Percentiles rank a stretch among this genome's conserved stretches.
Conservation (phyloP, 92 coral and sea anemone genomes). For the Epizoanthus ramosus region DNA sequence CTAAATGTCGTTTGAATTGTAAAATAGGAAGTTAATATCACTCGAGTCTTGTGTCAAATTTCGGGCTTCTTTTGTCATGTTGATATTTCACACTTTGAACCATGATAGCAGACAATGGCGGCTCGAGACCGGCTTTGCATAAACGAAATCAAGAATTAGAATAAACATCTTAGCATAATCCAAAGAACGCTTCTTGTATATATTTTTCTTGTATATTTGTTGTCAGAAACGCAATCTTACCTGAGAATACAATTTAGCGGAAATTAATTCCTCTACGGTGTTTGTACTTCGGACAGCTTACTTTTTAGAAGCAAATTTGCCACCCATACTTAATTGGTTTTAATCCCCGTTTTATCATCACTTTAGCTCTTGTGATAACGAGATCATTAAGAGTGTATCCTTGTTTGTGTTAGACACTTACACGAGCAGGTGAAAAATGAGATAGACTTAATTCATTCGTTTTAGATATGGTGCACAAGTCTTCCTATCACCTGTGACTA, state of each 20-base stretch:
- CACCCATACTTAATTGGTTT: neutral
- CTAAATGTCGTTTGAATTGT: conserved; percentile 11
- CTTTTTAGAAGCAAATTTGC: neutral
- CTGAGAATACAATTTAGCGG: neutral
- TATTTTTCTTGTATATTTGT: neutral
- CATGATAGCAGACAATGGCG: neutral
- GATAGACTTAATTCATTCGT: neutral
- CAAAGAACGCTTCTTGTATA: neutral
- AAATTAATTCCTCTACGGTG: neutral
- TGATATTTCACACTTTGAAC: conserved; percentile 15
- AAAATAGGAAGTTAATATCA: neutral
- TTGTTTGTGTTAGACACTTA: neutral
- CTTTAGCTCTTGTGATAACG: conserved; percentile 15
- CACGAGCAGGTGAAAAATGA: no score
- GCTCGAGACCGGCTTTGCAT: conserved; percentile 1
- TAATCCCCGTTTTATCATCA: neutral
- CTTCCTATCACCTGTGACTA: neutral
- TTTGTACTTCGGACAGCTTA: neutral
- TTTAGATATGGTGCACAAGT: neutral
- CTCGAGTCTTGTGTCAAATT: neutral
- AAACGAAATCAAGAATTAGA: conserved; percentile 14
- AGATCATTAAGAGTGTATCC: neutral
- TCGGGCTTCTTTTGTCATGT: conserved; percentile 26
- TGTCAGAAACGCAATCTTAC: neutral
- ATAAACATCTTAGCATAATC: conserved; percentile 13